Base-by-base conservation (phyloP, 2,888 invertebrate species). In the Diarsia rubi region DNA sequence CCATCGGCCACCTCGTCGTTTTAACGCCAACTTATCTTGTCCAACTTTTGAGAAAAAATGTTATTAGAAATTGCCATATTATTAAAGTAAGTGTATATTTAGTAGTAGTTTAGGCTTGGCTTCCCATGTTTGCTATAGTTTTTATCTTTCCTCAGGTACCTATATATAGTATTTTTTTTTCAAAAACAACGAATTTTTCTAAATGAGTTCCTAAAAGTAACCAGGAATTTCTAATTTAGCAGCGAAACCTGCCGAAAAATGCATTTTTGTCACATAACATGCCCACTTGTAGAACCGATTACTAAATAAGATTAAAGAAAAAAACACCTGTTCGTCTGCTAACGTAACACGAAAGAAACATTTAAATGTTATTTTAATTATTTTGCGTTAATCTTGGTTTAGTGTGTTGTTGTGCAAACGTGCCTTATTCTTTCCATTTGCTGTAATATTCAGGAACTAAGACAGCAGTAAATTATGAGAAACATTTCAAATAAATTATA, bases 391-490 rank as follows among this genome's bases (percentile, higher is more conserved):
- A 27, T 49, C 42, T 27, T 42, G n/a, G 14, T 45, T 54, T 14
- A 31, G 1, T 24, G 6, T 45, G 14, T 60, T 11, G n/a, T 54
- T 31, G 31, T 54, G 14, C 16, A 52, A 47, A 52, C 16, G 27
- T 4, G 14, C 31, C 44, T 47, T 49, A 42, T 59, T 19, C 24
- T 47, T 57, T 45, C 8, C 8, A 44, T 37, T 24, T 52, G 24
- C 6, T 52, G 11, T 62, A 8, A 27, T n/a, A 67, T n/a, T n/a
- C 67, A 75, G 66, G 66, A 78, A 75, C 57, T 59, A 31, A 81
- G 52, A 1, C 44, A 59, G 19, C 8, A 52, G 52, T 49, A 47
- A 66, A 59, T 77, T 54, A 77, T 82, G 42, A 65, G 52, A 59
- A 76, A 67, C 1, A 49, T 27, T 57, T 49, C 11, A 42, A 47